Base-by-base conservation (phyloP, 1,140 invertebrate species). In the Adelges cooleyi region DNA sequence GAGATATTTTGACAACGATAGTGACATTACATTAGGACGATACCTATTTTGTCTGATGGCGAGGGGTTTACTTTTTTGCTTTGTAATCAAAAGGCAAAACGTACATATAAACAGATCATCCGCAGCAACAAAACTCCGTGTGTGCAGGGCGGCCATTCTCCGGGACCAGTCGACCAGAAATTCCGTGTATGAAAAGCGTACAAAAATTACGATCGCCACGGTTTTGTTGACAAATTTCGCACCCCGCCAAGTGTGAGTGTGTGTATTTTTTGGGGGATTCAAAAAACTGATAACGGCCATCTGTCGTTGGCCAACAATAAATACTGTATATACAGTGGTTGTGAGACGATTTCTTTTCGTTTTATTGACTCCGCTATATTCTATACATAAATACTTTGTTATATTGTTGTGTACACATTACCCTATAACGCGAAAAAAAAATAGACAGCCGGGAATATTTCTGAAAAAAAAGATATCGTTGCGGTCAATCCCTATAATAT, bases 221-320 rank as follows among this genome's bases (percentile, higher is more conserved):
- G 56, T 62, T 62, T 62, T 62, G 56, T 62, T 62, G 56, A 62
- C 56, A 62, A 62, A 62, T 62, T 62, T 62, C 42, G 56, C 54
- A 59, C 40, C 54, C 54, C 54, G 54, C 40, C 20, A 22, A 20
- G 17, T 5, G 3, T 4, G 18, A 22, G 9, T n/a, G 20, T 36
- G 23, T 15, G 20, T 17, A 23, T 59, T 20, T 56, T 22, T 53
- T 53, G 17, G 33, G 29, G 50, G 22, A 42, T 42, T 56, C 53
- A 8, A 56, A 59, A 46, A 46, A 46, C 56, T 62, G 56, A 62
- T 62, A 62, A 62, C 56, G 56, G 56, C 42, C 56, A 62, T 62
- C 56, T 62, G 56, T 22, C 52, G 15, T 3, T 23, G 1, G 52
- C 4, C 36, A 3, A 17, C 36, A 42, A 56, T 22, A 22, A 20